Base-by-base conservation (phyloP, 2,888 invertebrate genomes). In the Mimumesa dahlbomi region DNA sequence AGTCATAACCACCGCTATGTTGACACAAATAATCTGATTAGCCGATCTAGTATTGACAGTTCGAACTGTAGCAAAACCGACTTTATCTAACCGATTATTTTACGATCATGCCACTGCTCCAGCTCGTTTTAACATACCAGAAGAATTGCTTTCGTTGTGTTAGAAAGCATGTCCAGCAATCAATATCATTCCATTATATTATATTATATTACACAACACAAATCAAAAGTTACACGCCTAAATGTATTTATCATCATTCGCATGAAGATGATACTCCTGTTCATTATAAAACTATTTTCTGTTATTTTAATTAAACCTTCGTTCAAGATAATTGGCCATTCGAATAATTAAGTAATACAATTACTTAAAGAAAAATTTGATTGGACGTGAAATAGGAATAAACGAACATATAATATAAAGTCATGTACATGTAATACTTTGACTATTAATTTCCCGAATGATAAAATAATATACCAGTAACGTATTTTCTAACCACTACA, bases 381-480 rank as follows among this genome's bases (percentile, higher is more conserved):
- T 68, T 70, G 61, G 69, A 70, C 69, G 69, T 61, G 7, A 54
- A 38, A 34, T 46, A n/a, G n/a, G n/a, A n/a, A n/a, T n/a, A n/a
- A n/a, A n/a, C n/a, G n/a, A n/a, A n/a, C n/a, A n/a, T n/a, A n/a
- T n/a, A n/a, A n/a, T n/a, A n/a, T n/a, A n/a, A n/a, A n/a, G n/a
- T n/a, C n/a, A n/a, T n/a, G n/a, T n/a, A n/a, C n/a, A n/a, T n/a
- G n/a, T n/a, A n/a, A n/a, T n/a, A n/a, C n/a, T n/a, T n/a, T n/a
- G n/a, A n/a, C n/a, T n/a, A n/a, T n/a, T n/a, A n/a, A n/a, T n/a
- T n/a, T n/a, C n/a, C n/a, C n/a, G n/a, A n/a, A n/a, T n/a, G n/a
- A n/a, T n/a, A n/a, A n/a, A n/a, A n/a, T n/a, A n/a, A n/a, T n/a
- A n/a, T n/a, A n/a, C n/a, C n/a, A n/a, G n/a, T n/a, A n/a, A n/a